A percentile compares a stretch with the other conserved stretches of the same genome.
Evolutionary conservation across 2,888 invertebrate species (phyloP).

Genomic region (Polietes domitor): DNA sequence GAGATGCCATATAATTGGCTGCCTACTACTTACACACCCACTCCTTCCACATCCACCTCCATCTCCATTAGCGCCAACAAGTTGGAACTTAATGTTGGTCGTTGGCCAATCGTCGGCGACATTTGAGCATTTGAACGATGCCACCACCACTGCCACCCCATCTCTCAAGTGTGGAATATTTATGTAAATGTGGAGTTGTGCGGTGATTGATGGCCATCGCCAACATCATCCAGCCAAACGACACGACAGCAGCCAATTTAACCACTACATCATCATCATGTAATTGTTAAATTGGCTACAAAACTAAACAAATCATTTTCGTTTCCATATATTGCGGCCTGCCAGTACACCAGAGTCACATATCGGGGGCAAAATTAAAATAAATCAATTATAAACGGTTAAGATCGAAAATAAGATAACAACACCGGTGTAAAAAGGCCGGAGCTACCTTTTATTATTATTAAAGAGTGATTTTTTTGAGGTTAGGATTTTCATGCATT

Average conservation of each 20-base stretch:
- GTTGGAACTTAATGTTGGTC: too few species aligned
- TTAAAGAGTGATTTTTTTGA: too few species aligned
- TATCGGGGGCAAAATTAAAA: neutral
- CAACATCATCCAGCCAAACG: neutral
- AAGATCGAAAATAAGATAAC: neutral
- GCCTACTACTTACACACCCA: neutral
- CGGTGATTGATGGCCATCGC: conserved; percentile 19
- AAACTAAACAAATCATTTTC: conserved; percentile 35
- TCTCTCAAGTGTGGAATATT: conserved; percentile 59
- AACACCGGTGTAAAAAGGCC: too few species aligned
- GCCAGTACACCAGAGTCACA: neutral
- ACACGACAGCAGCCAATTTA: conserved; percentile 14
- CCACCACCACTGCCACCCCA: too few species aligned
- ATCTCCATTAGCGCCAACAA: too few species aligned
- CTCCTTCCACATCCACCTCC: neutral
- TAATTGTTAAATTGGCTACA: conserved; percentile 56
- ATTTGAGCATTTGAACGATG: neutral
- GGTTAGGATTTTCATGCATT: too few species aligned
- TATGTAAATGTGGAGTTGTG: conserved; percentile 49
- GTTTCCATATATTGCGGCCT: neutral
- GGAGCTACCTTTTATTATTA: too few species aligned
- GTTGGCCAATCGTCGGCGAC: neutral
- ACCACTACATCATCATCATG: neutral
- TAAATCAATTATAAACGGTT: conserved; percentile 27
- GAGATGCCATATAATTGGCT: neutral